Conservation (phyloP, 2,113 vertebrate species). For the Rallus limicola region DNA sequence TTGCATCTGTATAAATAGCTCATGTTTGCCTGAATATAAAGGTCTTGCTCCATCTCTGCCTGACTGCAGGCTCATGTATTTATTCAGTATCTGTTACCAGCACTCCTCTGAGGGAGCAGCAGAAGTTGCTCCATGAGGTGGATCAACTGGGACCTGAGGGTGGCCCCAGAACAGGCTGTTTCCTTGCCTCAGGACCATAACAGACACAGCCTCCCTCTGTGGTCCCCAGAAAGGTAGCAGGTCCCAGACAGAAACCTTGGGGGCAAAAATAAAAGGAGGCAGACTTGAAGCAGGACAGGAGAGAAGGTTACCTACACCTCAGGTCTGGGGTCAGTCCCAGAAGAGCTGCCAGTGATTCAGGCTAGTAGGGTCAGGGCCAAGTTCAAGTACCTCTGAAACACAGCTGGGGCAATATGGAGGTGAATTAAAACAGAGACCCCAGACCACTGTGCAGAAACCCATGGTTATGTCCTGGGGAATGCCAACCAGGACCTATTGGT, state of each 20-base stretch:
- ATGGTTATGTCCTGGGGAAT: rapidly evolving
- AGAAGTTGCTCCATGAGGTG: not conserved
- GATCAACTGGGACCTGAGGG: rapidly evolving
- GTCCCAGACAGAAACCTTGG: not conserved
- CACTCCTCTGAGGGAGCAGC: not conserved
- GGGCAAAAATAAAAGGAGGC: not conserved
- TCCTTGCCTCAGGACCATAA: not conserved
- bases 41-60: not conserved
- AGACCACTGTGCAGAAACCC: not conserved
- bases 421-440: not conserved
- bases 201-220: not conserved
- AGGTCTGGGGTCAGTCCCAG: not conserved
- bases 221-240: not conserved
- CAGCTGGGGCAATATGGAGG: not conserved
- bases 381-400: not conserved
- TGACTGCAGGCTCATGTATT: not conserved
- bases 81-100: not conserved
- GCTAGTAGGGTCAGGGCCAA: not conserved
- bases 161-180: not conserved
- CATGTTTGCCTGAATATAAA: not conserved
- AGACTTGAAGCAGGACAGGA: not conserved
- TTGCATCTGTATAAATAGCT: not conserved
- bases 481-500: not conserved
- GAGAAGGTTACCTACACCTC: not conserved
- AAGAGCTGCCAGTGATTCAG: not conserved